Base-by-base conservation (phyloP, 1,140 invertebrate species). In the Steinernema feltiae region DNA sequence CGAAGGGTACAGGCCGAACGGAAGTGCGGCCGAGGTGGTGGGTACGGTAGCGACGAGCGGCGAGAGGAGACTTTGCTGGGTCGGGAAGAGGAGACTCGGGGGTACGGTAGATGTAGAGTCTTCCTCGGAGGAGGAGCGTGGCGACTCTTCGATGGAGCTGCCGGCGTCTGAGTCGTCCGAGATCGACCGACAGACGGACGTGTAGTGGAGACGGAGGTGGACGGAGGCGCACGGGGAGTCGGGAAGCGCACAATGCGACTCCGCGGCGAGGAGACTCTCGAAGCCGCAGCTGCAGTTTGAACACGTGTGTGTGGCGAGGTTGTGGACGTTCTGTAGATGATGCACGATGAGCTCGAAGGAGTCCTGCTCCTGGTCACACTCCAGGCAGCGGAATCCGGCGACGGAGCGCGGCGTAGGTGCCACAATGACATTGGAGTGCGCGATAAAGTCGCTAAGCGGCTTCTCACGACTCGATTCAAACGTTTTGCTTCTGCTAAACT, bases 401-500 rank as follows among this genome's bases (percentile, higher is more conserved):
- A 21, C 27, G 31, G 30, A 31, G 75, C 75, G 29, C 71, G 30
- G 78, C 76, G 35, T 78, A 24, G 69, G 27, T 21, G 48, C 24
- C 69, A 30, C 21, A 18, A 46, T 77, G 72, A 35, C 17, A 21
- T 35, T 76, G 74, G 32, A 63, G 70, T 41, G 35, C 7, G 35
- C 35, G 35, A 41, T 41, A 18, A 18, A 41, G 18, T 18, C 1
- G 30, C 21, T 27, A 27, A 21, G 21, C 24, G 32, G 53, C 69
- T 17, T 29, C 73, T 73, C 73, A 71, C 27, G 24, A 17, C 78
- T 74, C 27, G 78, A 21, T 29, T 85, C 84, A 70, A 85, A 86
- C 12, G 82, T 79, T 70, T 85, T 85, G 24, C 76, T 79, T 1
- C 84, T 80, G 32, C 81, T 83, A 75, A 86, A 85, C 72, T 85